A percentile compares a stretch with the other conserved stretches of the same genome.
These are phyloP conservation scores for Calyptomena viridis DNA, from an alignment of 2,113 vertebrate species.

Conservation along the genomic window DNA sequence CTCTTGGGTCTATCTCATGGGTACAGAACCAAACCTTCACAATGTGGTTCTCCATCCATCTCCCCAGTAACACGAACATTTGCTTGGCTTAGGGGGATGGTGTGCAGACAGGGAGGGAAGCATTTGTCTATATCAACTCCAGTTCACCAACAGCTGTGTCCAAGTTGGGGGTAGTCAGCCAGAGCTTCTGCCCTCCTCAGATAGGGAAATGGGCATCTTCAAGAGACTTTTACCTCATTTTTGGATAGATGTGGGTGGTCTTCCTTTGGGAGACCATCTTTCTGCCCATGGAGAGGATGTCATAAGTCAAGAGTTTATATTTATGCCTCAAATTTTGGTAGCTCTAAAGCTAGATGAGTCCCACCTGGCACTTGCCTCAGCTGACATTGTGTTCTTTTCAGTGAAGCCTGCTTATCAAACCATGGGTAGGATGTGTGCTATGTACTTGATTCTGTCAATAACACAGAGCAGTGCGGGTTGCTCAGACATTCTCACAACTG, in stretches of 20 bases:
- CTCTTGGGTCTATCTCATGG: neutral
- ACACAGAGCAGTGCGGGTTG: fast-evolving
- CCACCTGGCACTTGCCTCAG: neutral
- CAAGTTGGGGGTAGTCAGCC: neutral
- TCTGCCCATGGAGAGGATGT: neutral
- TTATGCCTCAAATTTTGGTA: neutral
- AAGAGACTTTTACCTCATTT: neutral
- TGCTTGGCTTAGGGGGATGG: neutral
- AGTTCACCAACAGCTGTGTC: neutral
- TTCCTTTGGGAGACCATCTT: neutral
- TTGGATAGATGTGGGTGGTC: neutral
- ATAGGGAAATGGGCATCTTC: neutral
- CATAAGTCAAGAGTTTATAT: neutral
- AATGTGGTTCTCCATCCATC: neutral
- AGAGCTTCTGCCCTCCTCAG: neutral
- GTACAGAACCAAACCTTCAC: neutral
- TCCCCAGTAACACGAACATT: neutral
- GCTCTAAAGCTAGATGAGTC: neutral
- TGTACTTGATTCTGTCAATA: neutral
- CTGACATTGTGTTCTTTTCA: neutral
- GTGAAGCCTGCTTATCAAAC: neutral
- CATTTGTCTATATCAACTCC: neutral
- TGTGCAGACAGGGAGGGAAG: neutral
- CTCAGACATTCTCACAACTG: neutral
- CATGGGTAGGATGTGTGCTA: too few relatives aligned